Base-by-base conservation (phyloP, 2,888 invertebrate genomes). In the Pecten maximus region DNA sequence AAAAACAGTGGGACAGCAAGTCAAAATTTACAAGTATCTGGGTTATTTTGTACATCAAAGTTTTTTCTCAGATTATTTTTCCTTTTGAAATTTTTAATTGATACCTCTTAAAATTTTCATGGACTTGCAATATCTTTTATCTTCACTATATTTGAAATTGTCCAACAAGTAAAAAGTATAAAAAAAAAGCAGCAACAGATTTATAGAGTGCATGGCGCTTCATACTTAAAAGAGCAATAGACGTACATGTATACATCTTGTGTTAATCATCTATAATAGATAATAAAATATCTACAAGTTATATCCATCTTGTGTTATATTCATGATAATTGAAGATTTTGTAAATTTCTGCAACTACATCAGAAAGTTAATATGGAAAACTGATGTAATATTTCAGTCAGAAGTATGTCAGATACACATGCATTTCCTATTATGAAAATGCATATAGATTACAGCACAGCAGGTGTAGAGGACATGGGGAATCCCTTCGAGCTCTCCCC, bases 331-430 rank as follows among this genome's bases (percentile, higher is more conserved):
- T 74, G 35, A 4, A 74, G 23, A 23, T 74, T 74, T 74, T 74
- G 74, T 15, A 35, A 8, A 74, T 74, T 74, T 74, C 74, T 35
- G 74, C 74, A 74, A 10, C 74, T 35, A 35, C 74, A 74, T 74
- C 74, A 74, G 74, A 74, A 74, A 8, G 12, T 0, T 74, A 54
- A 54, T 44, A 44, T 12, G 10, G 74, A 74, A 54, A 19, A 19
- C 50, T 74, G 74, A 35, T 28, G 74, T 74, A 28, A 6, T n/a
- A 74, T 74, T 74, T 74, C 2, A 35, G 12, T 35, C 8, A 23
- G 74, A 74, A 35, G 35, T 74, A 12, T 74, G 74, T 74, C 74
- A 74, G 74, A 74, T 74, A 35, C 74, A 74, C 74, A 74, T 74
- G 74, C 35, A 74, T 74, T 74, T 74, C 74, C 74, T 74, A 74